Percentiles rank a stretch among this genome's conserved stretches.
phyloP scores from a whole-genome alignment of 2,797 vertebrate species.

The Mastacembelus armatus region DNA sequence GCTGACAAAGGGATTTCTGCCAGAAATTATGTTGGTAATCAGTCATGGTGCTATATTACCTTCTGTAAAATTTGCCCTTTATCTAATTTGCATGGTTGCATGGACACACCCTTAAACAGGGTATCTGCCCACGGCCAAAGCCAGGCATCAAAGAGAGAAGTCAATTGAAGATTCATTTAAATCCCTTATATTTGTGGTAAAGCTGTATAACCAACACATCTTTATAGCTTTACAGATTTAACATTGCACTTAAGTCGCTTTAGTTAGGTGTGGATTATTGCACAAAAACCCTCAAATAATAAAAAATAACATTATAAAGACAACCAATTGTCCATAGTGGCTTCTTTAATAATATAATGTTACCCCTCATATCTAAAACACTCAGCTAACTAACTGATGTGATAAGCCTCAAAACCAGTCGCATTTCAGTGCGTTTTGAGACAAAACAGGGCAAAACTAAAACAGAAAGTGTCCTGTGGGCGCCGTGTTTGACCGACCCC shows the following conservation, averaged over 20 bases:
- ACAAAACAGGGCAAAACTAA: no score
- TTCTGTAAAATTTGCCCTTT: constrained; percentile 13
- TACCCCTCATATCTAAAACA: not conserved
- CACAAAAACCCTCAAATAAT: constrained; percentile 1
- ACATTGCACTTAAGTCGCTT: not conserved
- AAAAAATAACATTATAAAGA: not conserved
- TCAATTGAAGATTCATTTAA: constrained; percentile 20
- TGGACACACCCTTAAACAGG: constrained; percentile 71
- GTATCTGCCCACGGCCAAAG: constrained; percentile 14
- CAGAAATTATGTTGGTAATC: not conserved
- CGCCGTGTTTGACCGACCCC: constrained; percentile 17
- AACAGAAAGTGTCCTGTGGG: constrained; percentile 27
- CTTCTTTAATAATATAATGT: not conserved
- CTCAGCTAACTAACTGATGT: not conserved
- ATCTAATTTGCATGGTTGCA: constrained; percentile 43
- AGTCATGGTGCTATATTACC: constrained; percentile 11
- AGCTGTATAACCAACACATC: not conserved
- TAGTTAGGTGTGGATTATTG: not conserved
- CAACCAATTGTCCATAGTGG: constrained; percentile 6
- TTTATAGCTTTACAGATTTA: not conserved
- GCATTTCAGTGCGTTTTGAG: not conserved
- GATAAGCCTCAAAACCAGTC: not conserved
- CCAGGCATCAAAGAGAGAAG: constrained; percentile 33
- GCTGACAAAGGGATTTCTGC: constrained; percentile 2
- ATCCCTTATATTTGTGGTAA: no score